These are phyloP conservation scores for Scaptomyza caliginosa DNA, from an alignment of 2,888 invertebrate genomes.

Conservation along the genomic window DNA sequence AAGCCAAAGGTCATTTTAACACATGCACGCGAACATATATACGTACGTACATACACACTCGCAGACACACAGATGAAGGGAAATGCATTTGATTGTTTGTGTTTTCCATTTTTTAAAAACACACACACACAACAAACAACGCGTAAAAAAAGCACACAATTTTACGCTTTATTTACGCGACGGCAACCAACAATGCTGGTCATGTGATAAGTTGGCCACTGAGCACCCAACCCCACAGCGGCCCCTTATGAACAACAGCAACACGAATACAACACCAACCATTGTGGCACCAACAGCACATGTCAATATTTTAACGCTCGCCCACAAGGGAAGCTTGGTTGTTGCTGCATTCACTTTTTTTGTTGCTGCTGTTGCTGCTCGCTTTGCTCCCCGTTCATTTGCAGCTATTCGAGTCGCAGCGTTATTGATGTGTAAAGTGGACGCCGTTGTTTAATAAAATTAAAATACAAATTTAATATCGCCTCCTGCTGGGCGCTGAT, in stretches of 20 bases:
- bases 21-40: constrained; percentile 33
- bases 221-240: background rate
- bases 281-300: constrained; percentile 45
- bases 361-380: constrained; percentile 17
- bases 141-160: constrained; percentile 61
- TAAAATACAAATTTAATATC: constrained; percentile 72
- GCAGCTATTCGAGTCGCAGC: constrained; percentile 37
- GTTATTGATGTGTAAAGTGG: constrained; percentile 79
- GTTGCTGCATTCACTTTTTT: constrained; percentile 34
- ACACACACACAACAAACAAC: constrained; percentile 59
- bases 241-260: too few relatives aligned
- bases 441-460: constrained; percentile 77
- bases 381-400: constrained; percentile 33
- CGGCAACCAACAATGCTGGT: constrained; percentile 45
- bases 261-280: constrained; percentile 18
- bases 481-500: constrained; percentile 44
- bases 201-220: constrained; percentile 48
- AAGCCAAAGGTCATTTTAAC: constrained; percentile 74
- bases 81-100: constrained; percentile 80
- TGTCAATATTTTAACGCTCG: constrained; percentile 76
- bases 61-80: constrained; percentile 37
- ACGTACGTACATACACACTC: constrained; percentile 2
- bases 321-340: constrained; percentile 61
- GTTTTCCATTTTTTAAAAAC: constrained; percentile 47
- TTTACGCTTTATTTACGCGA: constrained; percentile 73